Percentiles rank a stretch among this genome's conserved stretches.
Conservation (phyloP, 2,888 invertebrate species). For the Hirudinaria manillensis region DNA sequence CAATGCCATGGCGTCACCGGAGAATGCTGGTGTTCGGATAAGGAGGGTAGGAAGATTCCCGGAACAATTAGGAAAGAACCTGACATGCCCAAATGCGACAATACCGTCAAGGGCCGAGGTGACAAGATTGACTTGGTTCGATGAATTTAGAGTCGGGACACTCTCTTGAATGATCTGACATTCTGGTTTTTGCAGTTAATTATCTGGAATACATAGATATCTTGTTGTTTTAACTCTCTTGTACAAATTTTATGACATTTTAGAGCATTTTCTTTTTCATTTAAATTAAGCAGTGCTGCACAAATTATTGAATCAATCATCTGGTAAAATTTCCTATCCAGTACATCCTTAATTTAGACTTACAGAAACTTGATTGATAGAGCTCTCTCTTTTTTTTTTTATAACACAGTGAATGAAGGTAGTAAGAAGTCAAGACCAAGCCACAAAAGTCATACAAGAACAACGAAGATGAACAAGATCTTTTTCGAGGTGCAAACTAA, state of each 20-base stretch:
- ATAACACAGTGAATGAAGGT: neutral
- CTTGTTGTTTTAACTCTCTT: too few species aligned
- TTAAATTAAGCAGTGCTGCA: too few species aligned
- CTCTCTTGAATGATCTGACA: neutral
- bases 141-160: neutral
- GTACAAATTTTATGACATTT: too few species aligned
- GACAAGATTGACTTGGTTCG: neutral
- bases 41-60: constrained; percentile 26
- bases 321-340: too few species aligned
- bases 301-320: too few species aligned
- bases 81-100: constrained; percentile 19
- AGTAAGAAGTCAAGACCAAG: neutral
- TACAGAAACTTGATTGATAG: too few species aligned
- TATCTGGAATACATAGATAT: too few species aligned
- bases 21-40: constrained; percentile 32
- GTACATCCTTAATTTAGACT: too few species aligned
- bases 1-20: constrained; percentile 32
- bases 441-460: neutral
- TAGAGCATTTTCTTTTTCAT: too few species aligned
- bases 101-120: neutral
- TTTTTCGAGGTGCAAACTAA: too few species aligned
- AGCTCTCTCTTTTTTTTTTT: too few species aligned
- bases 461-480: neutral
- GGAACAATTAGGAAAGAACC: constrained; percentile 26
- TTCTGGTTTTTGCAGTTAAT: too few species aligned